Evolutionary conservation across 1,140 invertebrate genomes (phyloP), one percentile per base, ranked within the genome.

Genomic region (Bombus impatiens): DNA sequence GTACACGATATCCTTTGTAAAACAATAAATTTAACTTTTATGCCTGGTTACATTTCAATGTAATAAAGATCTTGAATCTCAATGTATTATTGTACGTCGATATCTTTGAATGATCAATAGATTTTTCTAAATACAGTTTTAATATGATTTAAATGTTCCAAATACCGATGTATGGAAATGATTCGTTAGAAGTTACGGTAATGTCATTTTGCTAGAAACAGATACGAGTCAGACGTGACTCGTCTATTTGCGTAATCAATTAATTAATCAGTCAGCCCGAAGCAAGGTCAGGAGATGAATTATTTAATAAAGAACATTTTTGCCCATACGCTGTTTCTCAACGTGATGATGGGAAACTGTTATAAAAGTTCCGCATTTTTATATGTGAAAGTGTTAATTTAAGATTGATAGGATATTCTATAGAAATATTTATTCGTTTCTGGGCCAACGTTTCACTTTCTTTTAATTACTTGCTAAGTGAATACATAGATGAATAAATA

Each of bases 201-300:
- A 40, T 57, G 67, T 4, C 32, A 53, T 82, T 82, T 44, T 37
- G 5, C 40, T 65, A 42, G 40, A 65, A 62, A 82, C n/a, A 62
- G 8, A 25, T 42, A 3, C n/a, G 59, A 35, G 37, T 42, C 12
- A 44, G 40, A 5, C 4, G 37, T 44, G 37, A 81, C 32, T 70
- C 35, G 40, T 28, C 40, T 6, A 82, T 75, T 62, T 65, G 53
- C 70, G 71, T 82, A 82, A 75, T 40, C n/a, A 75, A 82, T 74
- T 82, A 81, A 81, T 80, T 80, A 72, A 81, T 22, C 71, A 82
- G 44, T 44, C n/a, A n/a, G n/a, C 44, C 40, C 9, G 4, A 2
- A 71, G 47, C 35, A 70, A 81, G 44, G 32, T 53, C 78, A 10
- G 2, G 4, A 35, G 40, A 62, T 82, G 57, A 82, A 74, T 62